Percentiles rank a stretch among this genome's conserved stretches.
Conservation (phyloP, 2,113 vertebrate species). For the Vulpes ferrilata region DNA sequence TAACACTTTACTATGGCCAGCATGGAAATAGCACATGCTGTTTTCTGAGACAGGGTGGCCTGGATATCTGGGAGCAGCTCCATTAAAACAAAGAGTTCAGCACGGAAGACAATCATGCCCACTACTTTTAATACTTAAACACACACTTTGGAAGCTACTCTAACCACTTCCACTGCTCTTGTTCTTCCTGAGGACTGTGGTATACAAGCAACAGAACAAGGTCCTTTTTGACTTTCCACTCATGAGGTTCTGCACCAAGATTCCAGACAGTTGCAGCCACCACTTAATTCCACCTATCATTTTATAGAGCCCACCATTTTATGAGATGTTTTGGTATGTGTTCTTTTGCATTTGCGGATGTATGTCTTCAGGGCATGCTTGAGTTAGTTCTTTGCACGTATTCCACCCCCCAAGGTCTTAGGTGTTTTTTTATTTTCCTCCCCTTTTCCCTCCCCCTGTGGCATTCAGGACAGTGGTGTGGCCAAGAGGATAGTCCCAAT, state of each 20-base stretch:
- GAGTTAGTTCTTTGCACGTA: neutral
- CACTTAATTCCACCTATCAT: constrained; percentile 32
- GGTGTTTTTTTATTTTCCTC: neutral
- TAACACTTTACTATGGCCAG: neutral
- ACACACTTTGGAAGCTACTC: neutral
- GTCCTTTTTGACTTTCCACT: neutral
- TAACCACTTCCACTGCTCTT: neutral
- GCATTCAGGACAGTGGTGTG: constrained; percentile 31
- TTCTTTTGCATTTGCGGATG: constrained; percentile 26
- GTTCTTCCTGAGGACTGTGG: neutral
- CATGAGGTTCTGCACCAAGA: constrained; percentile 7
- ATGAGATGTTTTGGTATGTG: constrained; percentile 45
- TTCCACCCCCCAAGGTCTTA: neutral
- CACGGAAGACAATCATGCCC: constrained; percentile 10
- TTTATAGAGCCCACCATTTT: constrained; percentile 27
- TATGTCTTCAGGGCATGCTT: neutral
- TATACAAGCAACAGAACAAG: neutral
- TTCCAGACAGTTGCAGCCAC: neutral
- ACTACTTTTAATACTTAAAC: constrained; percentile 39
- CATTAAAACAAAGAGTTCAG: constrained; percentile 63
- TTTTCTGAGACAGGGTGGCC: constrained; percentile 52
- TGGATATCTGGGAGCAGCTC: constrained; percentile 39
- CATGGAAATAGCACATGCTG: constrained; percentile 30
- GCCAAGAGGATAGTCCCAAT: constrained; percentile 58
- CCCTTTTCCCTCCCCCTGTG: neutral